Evolutionary conservation across 2,797 vertebrate species (phyloP).

Genomic region (Phoebastria nigripes): DNA sequence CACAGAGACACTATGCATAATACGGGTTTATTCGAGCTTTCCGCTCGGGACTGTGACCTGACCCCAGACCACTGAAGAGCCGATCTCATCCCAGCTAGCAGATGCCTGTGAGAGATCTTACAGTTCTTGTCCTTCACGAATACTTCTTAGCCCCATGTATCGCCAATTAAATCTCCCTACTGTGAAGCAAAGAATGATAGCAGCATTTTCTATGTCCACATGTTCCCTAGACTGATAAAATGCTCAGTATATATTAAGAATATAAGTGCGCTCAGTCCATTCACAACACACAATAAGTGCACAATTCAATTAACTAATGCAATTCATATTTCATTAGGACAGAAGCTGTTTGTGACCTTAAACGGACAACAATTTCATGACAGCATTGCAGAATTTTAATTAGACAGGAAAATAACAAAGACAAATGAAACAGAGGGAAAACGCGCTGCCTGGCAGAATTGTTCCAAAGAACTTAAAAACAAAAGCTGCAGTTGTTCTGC

Average conservation of each 20-base stretch:
- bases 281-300: conserved; percentile 28
- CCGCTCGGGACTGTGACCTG: background rate
- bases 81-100: background rate
- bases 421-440: conserved; percentile 55
- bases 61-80: background rate
- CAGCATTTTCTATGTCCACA: background rate
- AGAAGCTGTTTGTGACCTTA: conserved; percentile 69
- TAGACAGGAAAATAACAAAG: conserved; percentile 64
- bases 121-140: conserved; percentile 16
- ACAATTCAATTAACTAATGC: conserved; percentile 66
- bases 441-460: conserved; percentile 60
- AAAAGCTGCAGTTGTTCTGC: conserved; percentile 63
- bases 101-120: background rate
- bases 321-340: conserved; percentile 68
- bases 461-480: conserved; percentile 51
- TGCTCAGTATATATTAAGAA: conserved; percentile 5
- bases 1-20: background rate
- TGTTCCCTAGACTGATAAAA: conserved; percentile 4
- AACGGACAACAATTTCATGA: conserved; percentile 61
- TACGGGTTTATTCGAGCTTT: background rate
- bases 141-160: background rate
- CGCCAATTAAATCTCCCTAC: background rate
- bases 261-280: conserved; percentile 46
- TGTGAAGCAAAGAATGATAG: conserved; percentile 10
- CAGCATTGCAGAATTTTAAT: conserved; percentile 61